phyloP scores from a whole-genome alignment of 2,797 vertebrate genomes.

The Allobates femoralis region DNA sequence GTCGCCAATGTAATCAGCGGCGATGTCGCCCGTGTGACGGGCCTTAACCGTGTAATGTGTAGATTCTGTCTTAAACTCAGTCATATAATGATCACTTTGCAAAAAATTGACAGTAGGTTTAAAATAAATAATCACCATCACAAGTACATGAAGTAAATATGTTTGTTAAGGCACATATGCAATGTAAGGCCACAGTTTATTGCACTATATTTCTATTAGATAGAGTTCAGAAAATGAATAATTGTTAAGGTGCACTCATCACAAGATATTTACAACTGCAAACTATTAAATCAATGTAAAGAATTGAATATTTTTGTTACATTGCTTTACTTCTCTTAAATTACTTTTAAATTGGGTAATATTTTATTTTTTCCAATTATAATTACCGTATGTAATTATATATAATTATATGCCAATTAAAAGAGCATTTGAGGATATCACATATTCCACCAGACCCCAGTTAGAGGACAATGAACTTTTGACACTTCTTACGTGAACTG shows the following conservation, averaged over 20 bases:
- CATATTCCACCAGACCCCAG: no score
- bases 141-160: conserved; percentile 8
- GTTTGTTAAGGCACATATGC: conserved; percentile 60
- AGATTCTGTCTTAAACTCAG: conserved; percentile 50
- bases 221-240: not conserved
- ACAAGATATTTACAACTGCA: not conserved
- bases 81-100: conserved; percentile 52
- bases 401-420: no score
- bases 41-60: not conserved
- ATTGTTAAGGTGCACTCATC: not conserved
- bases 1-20: no score
- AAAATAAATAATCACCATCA: not conserved
- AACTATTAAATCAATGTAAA: no score
- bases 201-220: not conserved
- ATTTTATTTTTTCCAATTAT: not conserved
- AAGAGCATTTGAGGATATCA: no score
- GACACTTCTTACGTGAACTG: no score
- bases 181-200: conserved; percentile 68
- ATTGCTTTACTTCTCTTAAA: not conserved
- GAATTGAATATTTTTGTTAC: not conserved
- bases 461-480: no score
- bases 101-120: not conserved
- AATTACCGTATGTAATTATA: no score
- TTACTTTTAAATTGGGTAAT: no score
- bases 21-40: no score